Evolutionary conservation across 2,113 vertebrate species (phyloP), one percentile per base, ranked within the genome.

Genomic region (Protomyctophum bolini): DNA sequence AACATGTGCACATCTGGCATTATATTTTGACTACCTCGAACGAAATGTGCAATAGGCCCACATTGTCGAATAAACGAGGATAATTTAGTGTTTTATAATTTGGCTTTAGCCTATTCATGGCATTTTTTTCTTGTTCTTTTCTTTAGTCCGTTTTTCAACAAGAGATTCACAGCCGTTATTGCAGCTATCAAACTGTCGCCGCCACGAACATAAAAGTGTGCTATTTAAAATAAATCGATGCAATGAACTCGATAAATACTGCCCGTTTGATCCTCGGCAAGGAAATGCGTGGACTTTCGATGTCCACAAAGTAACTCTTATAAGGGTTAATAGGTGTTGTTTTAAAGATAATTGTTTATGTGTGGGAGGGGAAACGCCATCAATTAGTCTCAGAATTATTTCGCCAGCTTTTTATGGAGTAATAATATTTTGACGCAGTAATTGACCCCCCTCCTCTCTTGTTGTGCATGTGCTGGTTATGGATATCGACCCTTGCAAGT

Each of bases 401-500:
- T 80, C 67, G 70, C 71, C 59, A 47, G 52, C 71, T 80, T 83
- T 79, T 70, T 48, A 48, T 63, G 65, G 6, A 71, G 69, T 65
- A 66, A 72, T 83, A 66, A 85, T 87, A 85, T 87, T 81, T 80
- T 74, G 80, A 86, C 69, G 68, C 71, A 55, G 73, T 81, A 80
- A 90, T 80, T 88, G 78, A 85, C 67, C 79, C 70, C 78, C 33
- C 33, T 41, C 33, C 33, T 6, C 33, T 41, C 33, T 74, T 82
- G 72, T 73, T 86, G 68, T 68, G 61, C 82, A 70, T 73, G 79
- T 74, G 33, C 57, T 81, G 79, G 67, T 57, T 88, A 55, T 82
- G 87, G 76, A 91, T 90, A 88, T 90, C 83, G 88, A 91, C 88
- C 83, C 75, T 58, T 66, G 76, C 79, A 84, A 79, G 86, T 87